phyloP scores from a whole-genome alignment of 2,797 vertebrate species.

The Danio albolineatus region DNA sequence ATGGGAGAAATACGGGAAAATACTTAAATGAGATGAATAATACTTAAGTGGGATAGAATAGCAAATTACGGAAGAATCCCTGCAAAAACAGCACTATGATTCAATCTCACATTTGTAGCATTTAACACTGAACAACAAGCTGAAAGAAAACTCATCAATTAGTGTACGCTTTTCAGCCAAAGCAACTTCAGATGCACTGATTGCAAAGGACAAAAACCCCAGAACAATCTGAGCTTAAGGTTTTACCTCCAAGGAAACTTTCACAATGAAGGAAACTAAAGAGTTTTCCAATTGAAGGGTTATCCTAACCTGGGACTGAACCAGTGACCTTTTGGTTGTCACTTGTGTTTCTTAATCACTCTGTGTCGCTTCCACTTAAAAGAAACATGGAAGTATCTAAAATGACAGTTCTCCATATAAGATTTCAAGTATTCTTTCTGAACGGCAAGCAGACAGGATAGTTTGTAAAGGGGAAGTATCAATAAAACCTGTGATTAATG shows the following conservation, averaged over 20 bases:
- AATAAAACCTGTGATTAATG: no score
- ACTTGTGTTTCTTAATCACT: background rate
- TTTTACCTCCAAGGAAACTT: constrained; percentile 23
- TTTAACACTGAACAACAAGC: constrained; percentile 20
- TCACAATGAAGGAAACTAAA: background rate
- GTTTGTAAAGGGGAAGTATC: background rate
- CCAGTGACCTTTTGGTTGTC: constrained; percentile 2
- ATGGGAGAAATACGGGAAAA: no score
- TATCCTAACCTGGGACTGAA: constrained; percentile 11
- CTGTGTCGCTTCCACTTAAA: background rate
- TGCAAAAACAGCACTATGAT: no score
- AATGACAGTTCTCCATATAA: constrained; percentile 1
- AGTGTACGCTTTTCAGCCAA: constrained; percentile 14
- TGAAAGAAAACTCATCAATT: constrained; percentile 23
- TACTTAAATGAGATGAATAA: no score
- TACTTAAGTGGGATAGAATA: no score
- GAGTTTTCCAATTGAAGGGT: constrained; percentile 14
- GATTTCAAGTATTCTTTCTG: background rate
- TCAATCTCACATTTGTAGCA: no score
- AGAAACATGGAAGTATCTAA: constrained; percentile 12
- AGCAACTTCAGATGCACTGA: constrained; percentile 16
- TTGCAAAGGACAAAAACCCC: constrained; percentile 1
- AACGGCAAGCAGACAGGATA: background rate
- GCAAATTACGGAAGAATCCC: no score
- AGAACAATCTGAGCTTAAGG: constrained; percentile 28